phyloP scores from a whole-genome alignment of 2,888 invertebrate genomes.

The Stenolophus ochropezus region DNA sequence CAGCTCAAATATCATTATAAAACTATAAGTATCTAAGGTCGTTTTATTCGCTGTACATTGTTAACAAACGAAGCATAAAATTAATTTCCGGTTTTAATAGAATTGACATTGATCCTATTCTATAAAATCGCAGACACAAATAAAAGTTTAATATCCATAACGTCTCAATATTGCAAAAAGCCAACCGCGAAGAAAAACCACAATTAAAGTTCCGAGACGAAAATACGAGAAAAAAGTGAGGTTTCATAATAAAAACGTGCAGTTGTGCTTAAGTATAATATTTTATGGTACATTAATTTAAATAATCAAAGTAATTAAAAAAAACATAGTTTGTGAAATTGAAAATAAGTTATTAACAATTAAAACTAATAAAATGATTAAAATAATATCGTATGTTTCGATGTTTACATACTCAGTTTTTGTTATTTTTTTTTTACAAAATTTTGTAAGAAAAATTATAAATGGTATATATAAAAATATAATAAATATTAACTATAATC shows the following conservation, averaged over 20 bases:
- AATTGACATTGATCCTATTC: constrained; percentile 36
- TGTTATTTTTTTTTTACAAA: not conserved
- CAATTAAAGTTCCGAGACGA: not conserved
- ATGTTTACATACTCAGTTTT: not conserved
- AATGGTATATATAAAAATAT: not conserved
- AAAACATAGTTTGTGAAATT: too few relatives aligned
- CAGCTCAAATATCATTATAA: constrained; percentile 8
- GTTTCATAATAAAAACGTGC: too few relatives aligned
- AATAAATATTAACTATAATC: not conserved
- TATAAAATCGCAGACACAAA: constrained; percentile 21
- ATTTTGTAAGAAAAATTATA: not conserved
- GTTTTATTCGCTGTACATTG: constrained; percentile 18
- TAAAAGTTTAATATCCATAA: constrained; percentile 38
- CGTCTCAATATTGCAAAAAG: constrained; percentile 2
- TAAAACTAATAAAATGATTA: too few relatives aligned
- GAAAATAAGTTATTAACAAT: too few relatives aligned
- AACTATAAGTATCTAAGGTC: not conserved
- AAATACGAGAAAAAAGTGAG: too few relatives aligned
- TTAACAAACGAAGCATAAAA: constrained; percentile 24
- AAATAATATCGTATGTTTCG: too few relatives aligned
- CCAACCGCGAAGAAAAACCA: not conserved
- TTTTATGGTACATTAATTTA: too few relatives aligned
- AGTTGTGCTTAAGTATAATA: too few relatives aligned
- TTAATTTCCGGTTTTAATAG: constrained; percentile 39
- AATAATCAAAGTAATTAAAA: too few relatives aligned